These are phyloP conservation scores for Thelaira solivaga DNA, from an alignment of 2,888 invertebrate genomes.

Conservation along the genomic window DNA sequence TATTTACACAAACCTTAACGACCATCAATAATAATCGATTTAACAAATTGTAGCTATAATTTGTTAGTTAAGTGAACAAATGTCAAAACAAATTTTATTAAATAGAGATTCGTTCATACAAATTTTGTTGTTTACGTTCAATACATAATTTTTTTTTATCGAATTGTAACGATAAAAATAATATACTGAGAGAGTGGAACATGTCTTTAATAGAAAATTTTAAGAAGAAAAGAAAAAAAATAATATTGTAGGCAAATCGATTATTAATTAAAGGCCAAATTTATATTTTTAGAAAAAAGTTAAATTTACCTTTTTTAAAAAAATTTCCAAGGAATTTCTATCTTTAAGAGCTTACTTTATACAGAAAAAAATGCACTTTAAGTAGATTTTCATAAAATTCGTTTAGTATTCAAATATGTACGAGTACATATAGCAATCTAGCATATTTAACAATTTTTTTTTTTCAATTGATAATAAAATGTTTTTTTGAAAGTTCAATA, in stretches of 20 bases:
- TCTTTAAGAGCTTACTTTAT: too few relatives aligned
- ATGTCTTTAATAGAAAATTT: too few relatives aligned
- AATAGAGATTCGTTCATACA: constrained; percentile 2
- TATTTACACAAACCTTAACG: constrained; percentile 10
- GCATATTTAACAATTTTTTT: too few relatives aligned
- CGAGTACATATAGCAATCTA: background rate
- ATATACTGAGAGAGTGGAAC: background rate
- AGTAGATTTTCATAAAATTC: background rate
- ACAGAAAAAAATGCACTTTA: background rate
- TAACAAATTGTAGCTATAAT: constrained; percentile 33
- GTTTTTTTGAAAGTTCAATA: constrained; percentile 18
- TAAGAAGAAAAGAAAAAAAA: too few relatives aligned
- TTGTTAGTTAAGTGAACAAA: constrained; percentile 10
- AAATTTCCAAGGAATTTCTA: too few relatives aligned
- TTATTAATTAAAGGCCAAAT: too few relatives aligned
- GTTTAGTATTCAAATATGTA: background rate
- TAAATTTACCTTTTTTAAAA: too few relatives aligned
- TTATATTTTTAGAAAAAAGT: too few relatives aligned
- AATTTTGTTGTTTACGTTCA: background rate
- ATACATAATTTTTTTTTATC: background rate
- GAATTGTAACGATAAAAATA: background rate
- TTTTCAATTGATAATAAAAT: background rate
- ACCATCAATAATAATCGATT: constrained; percentile 54
- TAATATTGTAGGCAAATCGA: too few relatives aligned
- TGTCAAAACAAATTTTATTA: constrained; percentile 32